Conservation (phyloP, 2,888 invertebrate species). For the Acanthosepion lycidas region DNA sequence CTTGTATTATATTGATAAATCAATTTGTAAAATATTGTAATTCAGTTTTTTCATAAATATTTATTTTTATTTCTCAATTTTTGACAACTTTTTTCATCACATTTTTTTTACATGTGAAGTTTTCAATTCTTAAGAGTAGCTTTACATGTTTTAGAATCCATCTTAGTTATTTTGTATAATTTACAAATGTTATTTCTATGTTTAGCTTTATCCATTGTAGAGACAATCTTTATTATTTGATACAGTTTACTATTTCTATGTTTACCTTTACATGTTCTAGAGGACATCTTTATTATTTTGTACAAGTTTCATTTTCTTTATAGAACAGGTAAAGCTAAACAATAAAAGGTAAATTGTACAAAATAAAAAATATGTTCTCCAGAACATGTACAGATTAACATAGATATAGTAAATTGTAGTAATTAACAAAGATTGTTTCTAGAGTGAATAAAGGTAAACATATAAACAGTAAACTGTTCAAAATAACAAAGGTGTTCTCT, state of each 20-base stretch:
- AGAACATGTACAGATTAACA: too few relatives aligned
- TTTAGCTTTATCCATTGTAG: background rate
- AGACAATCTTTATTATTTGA: background rate
- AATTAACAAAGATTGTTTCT: background rate
- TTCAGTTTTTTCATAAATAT: background rate
- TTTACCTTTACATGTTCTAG: too few relatives aligned
- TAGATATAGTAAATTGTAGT: too few relatives aligned
- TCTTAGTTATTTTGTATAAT: background rate
- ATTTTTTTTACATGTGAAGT: too few relatives aligned
- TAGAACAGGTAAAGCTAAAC: too few relatives aligned
- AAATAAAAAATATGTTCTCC: too few relatives aligned
- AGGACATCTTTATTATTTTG: too few relatives aligned
- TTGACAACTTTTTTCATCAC: background rate
- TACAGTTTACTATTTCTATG: too few relatives aligned
- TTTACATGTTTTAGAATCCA: background rate
- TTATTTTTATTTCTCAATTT: background rate
- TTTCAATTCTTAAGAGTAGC: too few relatives aligned
- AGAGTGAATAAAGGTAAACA: background rate
- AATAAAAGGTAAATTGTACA: too few relatives aligned
- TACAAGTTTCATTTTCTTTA: too few relatives aligned
- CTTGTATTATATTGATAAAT: background rate
- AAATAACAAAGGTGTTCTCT: background rate
- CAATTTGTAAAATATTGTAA: background rate
- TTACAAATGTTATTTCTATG: slow-evolving; percentile 1
- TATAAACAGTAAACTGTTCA: background rate